Evolutionary conservation across 2,113 vertebrate genomes (phyloP).

Genomic region (Pogona vitticeps): DNA sequence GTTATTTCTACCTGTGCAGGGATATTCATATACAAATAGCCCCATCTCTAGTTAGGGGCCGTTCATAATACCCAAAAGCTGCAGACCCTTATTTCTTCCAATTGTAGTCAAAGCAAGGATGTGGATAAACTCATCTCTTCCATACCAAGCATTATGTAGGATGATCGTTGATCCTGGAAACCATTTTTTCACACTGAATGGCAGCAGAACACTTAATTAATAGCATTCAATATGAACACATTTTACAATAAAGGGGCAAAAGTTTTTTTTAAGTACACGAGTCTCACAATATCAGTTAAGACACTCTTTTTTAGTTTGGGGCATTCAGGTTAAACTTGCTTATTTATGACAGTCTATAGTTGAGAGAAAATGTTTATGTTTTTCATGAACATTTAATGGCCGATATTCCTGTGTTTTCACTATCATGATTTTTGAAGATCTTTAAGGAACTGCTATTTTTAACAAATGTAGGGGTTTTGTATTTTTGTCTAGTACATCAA

Average conservation of each 20-base stretch:
- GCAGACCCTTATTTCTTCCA: not conserved
- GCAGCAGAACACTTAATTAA: not conserved
- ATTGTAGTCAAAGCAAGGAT: not conserved
- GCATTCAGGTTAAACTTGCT: not conserved
- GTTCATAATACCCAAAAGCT: not conserved
- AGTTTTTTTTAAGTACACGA: not conserved
- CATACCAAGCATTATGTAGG: not conserved
- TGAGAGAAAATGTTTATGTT: not conserved
- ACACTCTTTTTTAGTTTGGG: not conserved
- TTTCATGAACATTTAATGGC: not conserved
- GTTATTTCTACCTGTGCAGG: too few relatives aligned
- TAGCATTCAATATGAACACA: not conserved
- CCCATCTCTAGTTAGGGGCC: too few relatives aligned
- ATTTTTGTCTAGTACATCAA: too few relatives aligned
- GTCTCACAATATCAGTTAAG: not conserved
- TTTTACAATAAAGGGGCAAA: not conserved
- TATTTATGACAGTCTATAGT: not conserved
- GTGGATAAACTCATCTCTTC: not conserved
- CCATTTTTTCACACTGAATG: not conserved
- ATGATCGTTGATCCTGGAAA: not conserved
- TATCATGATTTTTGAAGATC: not conserved
- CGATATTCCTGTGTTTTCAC: not conserved
- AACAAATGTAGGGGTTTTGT: too few relatives aligned
- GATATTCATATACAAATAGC: too few relatives aligned
- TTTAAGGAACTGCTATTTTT: not conserved